Percentiles rank a stretch among this genome's conserved stretches.
phyloP scores from a whole-genome alignment of 2,888 invertebrate species.

The Aromia moschata region DNA sequence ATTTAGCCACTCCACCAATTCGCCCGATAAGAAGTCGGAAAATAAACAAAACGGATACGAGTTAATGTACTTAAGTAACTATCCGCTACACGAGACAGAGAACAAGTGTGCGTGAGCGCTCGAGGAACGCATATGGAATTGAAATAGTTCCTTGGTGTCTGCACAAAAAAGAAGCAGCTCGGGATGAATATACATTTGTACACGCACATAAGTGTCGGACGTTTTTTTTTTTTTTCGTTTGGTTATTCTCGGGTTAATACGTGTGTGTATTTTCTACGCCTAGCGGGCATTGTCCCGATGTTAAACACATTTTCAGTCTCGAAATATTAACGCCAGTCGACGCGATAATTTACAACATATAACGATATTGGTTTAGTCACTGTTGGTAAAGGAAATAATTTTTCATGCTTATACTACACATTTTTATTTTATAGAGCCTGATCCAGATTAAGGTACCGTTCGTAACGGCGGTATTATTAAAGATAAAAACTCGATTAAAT shows the following conservation, averaged over 20 bases:
- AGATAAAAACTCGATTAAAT: too few relatives aligned
- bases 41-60: constrained; percentile 9
- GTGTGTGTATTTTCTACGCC: neutral
- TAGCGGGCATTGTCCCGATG: constrained; percentile 4
- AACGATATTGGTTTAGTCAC: too few relatives aligned
- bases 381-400: too few relatives aligned
- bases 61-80: constrained; percentile 19
- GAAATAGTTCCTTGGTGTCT: constrained; percentile 27
- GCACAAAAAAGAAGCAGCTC: constrained; percentile 14
- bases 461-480: too few relatives aligned
- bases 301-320: constrained; percentile 1
- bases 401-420: too few relatives aligned
- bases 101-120: constrained; percentile 22
- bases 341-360: too few relatives aligned
- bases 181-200: neutral
- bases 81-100: constrained; percentile 10
- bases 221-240: constrained; percentile 14
- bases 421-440: too few relatives aligned
- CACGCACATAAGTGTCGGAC: neutral
- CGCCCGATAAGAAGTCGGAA: constrained; percentile 15
- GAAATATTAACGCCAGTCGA: too few relatives aligned
- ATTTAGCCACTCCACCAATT: constrained; percentile 20
- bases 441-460: too few relatives aligned
- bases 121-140: constrained; percentile 27
- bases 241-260: neutral